phyloP scores from a whole-genome alignment of 35 echinoderm and acorn worm species.

The Heliocidaris tuberculata region DNA sequence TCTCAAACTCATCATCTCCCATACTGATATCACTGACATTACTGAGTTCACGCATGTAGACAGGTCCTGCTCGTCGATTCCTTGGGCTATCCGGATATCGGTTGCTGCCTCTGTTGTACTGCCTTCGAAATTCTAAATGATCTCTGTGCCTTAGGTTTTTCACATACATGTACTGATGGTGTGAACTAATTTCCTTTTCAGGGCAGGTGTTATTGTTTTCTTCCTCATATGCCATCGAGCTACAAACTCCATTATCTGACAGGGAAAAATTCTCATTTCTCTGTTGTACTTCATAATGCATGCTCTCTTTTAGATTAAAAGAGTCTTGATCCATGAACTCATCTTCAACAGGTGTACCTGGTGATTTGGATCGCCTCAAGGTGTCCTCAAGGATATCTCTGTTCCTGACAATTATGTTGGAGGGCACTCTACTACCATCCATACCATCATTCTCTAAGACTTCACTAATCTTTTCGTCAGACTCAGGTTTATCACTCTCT shows the following conservation, averaged over 20 bases:
- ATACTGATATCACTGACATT: constrained; percentile 12
- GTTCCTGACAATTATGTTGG: neutral
- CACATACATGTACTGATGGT: neutral
- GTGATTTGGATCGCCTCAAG: neutral
- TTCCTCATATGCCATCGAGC: neutral
- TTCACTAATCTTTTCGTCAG: neutral
- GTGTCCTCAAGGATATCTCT: neutral
- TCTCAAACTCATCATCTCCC: neutral
- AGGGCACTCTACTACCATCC: neutral
- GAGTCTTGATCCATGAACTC: neutral
- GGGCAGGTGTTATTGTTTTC: neutral
- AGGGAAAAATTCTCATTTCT: neutral
- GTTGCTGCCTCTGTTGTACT: neutral
- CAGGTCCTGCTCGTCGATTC: neutral
- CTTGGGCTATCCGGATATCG: neutral
- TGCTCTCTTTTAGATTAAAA: neutral
- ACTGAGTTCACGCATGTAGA: neutral
- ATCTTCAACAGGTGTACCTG: neutral
- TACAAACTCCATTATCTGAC: neutral
- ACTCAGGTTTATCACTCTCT: neutral
- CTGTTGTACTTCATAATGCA: neutral
- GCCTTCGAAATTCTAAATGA: neutral
- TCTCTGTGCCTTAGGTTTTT: neutral
- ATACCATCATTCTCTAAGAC: neutral
- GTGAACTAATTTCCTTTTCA: neutral